Percentiles rank a stretch among this genome's conserved stretches.
Conservation (phyloP, 2,113 vertebrate species). For the Anarhynchus alexandrinus region DNA sequence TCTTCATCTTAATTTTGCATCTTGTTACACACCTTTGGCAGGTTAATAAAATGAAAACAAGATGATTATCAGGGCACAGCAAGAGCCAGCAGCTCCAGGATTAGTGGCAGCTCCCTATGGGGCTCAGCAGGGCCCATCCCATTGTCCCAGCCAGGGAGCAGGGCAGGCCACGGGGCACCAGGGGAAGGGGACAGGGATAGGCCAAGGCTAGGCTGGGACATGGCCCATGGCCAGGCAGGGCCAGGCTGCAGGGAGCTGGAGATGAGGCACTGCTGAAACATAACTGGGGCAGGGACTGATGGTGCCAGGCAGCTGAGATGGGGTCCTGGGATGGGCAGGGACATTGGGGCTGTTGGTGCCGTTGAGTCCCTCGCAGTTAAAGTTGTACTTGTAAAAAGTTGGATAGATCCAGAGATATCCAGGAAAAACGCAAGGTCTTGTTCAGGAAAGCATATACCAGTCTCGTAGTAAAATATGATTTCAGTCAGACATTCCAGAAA, state of each 20-base stretch:
- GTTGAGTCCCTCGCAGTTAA: neutral
- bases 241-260: neutral
- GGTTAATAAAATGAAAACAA: neutral
- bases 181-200: neutral
- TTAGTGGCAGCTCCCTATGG: neutral
- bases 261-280: neutral
- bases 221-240: neutral
- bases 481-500: neutral
- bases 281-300: neutral
- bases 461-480: neutral
- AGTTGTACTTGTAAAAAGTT: neutral
- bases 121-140: neutral
- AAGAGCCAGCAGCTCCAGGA: neutral
- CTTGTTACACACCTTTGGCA: neutral
- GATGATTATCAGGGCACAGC: neutral
- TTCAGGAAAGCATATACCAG: neutral
- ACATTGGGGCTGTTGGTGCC: neutral
- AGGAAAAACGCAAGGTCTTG: neutral
- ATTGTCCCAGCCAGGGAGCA: neutral
- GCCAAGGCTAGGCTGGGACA: neutral
- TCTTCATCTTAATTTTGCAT: neutral
- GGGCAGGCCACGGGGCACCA: neutral
- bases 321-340: neutral
- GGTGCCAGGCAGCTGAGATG: rapidly evolving
- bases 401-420: neutral